Evolutionary conservation across 2,797 vertebrate species (phyloP).

Genomic region (Dipus sagitta): DNA sequence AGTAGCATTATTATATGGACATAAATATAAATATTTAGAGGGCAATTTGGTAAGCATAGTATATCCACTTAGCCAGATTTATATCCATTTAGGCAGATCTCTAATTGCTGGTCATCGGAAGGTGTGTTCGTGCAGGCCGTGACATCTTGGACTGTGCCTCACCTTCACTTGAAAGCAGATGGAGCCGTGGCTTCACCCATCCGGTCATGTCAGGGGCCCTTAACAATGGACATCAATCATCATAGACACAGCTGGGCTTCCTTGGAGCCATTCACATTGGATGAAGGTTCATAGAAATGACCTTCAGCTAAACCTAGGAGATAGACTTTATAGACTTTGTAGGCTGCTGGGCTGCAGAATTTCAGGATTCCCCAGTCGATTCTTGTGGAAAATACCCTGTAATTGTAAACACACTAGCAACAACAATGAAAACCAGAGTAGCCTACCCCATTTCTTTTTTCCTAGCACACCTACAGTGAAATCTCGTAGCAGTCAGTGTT

Average conservation of each 20-base stretch:
- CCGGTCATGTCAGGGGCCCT: accelerated
- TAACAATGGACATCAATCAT: background rate
- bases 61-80: too few relatives aligned
- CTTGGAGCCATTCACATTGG: background rate
- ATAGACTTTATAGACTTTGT: background rate
- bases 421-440: background rate
- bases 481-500: background rate
- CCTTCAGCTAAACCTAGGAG: background rate
- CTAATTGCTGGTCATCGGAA: background rate
- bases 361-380: background rate
- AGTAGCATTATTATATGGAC: too few relatives aligned
- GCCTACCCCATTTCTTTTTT: background rate
- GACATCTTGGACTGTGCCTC: background rate
- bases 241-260: background rate
- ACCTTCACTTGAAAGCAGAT: background rate
- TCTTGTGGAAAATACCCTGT: background rate
- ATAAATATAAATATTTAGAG: too few relatives aligned
- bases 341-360: background rate
- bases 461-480: background rate
- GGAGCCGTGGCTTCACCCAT: accelerated
- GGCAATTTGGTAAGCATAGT: too few relatives aligned
- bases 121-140: background rate
- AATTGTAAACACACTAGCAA: background rate
- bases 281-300: background rate
- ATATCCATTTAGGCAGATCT: background rate